These are phyloP conservation scores for Tricholauxania praeusta DNA, from an alignment of 2,888 invertebrate genomes.

Conservation along the genomic window DNA sequence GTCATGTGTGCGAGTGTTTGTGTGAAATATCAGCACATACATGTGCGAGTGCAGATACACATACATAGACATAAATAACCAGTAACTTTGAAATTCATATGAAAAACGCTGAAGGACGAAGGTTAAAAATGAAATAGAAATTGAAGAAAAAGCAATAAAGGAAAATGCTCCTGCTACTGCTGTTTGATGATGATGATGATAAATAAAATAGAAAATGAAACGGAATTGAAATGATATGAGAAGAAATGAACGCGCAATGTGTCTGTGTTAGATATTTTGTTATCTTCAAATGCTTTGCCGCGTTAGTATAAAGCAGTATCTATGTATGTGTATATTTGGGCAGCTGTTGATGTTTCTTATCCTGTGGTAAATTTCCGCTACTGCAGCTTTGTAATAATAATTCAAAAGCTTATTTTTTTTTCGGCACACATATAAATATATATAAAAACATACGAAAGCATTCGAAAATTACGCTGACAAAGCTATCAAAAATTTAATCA, in stretches of 20 bases:
- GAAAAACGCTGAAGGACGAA: no score
- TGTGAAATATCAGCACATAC: neutral
- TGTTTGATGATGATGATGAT: neutral
- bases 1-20: neutral
- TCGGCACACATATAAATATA: no score
- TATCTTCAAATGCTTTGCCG: no score
- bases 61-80: neutral
- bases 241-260: neutral
- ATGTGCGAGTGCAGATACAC: neutral
- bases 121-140: conserved; percentile 1
- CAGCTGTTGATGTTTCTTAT: no score
- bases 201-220: conserved; percentile 1
- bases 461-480: no score
- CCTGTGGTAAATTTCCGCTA: no score
- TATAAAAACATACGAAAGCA: no score
- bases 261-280: no score
- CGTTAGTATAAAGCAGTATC: neutral
- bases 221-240: neutral
- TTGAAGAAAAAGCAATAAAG: neutral
- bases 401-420: no score
- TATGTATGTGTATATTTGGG: conserved; percentile 12
- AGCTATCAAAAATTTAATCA: no score
- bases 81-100: neutral
- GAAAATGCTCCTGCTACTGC: neutral
- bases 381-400: neutral